These are phyloP conservation scores for Drosophila grimshawi DNA, from an alignment of 1,140 invertebrate genomes.

Conservation along the genomic window DNA sequence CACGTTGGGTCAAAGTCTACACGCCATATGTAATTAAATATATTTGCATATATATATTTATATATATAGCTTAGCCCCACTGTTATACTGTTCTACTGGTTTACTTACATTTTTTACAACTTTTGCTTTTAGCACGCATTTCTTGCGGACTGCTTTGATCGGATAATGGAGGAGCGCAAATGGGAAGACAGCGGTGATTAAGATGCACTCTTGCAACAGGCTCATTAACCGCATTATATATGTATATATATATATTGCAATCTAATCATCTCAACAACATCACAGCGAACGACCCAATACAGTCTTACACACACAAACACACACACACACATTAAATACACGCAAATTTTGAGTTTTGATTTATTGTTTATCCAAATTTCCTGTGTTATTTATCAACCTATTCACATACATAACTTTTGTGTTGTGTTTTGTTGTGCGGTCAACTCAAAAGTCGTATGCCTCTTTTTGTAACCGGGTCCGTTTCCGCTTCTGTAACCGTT, in stretches of 20 bases:
- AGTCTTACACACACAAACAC: slow-evolving; percentile 31
- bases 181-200: slow-evolving; percentile 92
- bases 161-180: slow-evolving; percentile 95
- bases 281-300: slow-evolving; percentile 31
- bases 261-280: slow-evolving; percentile 36
- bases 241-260: slow-evolving; percentile 3
- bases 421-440: slow-evolving; percentile 5
- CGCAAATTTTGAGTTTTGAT: neutral
- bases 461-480: neutral
- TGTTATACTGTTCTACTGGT: slow-evolving; percentile 20
- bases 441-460: neutral
- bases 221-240: slow-evolving; percentile 32
- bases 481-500: neutral
- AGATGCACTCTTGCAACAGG: slow-evolving; percentile 11
- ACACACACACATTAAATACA: slow-evolving; percentile 6
- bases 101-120: too few relatives aligned
- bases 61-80: too few relatives aligned
- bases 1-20: slow-evolving; percentile 94
- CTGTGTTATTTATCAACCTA: slow-evolving; percentile 5
- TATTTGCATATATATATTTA: neutral
- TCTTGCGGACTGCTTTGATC: slow-evolving; percentile 96
- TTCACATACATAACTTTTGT: slow-evolving; percentile 1
- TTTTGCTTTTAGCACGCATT: slow-evolving; percentile 90
- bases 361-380: neutral
- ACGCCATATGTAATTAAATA: slow-evolving; percentile 91